Evolutionary conservation across 2,797 vertebrate genomes (phyloP).

Genomic region (Prunella strophiata): DNA sequence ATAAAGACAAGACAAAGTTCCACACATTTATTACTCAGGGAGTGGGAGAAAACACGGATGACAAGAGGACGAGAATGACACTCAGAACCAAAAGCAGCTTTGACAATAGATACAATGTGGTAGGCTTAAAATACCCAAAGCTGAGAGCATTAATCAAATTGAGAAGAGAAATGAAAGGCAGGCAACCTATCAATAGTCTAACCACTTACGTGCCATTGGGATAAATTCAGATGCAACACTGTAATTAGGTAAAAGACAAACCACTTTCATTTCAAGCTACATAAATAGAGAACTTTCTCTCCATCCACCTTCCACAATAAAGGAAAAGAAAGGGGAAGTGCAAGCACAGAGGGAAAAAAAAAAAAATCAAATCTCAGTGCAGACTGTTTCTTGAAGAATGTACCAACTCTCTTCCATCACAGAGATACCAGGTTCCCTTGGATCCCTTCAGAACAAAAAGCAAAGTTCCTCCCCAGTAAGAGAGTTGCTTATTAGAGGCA

Average conservation of each 20-base stretch:
- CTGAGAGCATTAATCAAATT: slow-evolving; percentile 9
- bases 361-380: not conserved
- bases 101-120: not conserved
- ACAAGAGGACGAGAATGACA: not conserved
- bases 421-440: fast-evolving
- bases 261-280: not conserved
- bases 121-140: slow-evolving; percentile 18
- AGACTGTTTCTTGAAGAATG: not conserved
- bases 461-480: not conserved
- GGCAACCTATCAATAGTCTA: not conserved
- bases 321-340: not conserved
- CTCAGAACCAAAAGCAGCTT: slow-evolving; percentile 2
- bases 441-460: not conserved
- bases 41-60: not conserved
- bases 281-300: not conserved
- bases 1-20: not conserved
- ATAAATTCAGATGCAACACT: not conserved
- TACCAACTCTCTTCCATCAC: not conserved
- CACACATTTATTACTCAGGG: not conserved
- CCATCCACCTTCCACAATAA: not conserved
- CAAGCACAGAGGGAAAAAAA: fast-evolving
- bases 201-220: not conserved
- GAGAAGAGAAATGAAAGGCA: slow-evolving; percentile 36
- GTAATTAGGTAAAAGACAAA: not conserved
- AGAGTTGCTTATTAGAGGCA: not conserved